phyloP scores from a whole-genome alignment of 1,140 invertebrate genomes.

The Myzus persicae region DNA sequence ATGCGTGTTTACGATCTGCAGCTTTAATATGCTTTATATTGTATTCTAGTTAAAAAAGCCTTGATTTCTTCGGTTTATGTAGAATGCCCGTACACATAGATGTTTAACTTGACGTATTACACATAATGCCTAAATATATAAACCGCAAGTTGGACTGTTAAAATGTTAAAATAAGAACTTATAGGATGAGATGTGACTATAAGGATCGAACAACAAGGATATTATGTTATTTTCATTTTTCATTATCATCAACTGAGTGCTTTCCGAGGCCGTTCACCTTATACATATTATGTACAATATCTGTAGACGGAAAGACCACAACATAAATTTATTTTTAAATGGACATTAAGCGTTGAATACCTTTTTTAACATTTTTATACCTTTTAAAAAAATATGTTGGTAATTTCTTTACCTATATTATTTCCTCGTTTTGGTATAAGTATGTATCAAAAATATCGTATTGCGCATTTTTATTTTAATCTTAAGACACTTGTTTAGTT shows the following conservation, averaged over 20 bases:
- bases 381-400: neutral
- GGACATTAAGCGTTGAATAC: neutral
- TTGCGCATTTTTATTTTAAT: neutral
- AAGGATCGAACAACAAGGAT: constrained; percentile 24
- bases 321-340: constrained; percentile 23
- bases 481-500: neutral
- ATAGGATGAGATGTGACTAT: neutral
- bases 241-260: neutral
- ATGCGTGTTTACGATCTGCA: neutral
- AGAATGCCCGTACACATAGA: neutral
- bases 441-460: neutral
- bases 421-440: neutral
- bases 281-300: neutral
- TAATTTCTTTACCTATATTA: neutral
- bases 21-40: neutral
- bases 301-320: neutral
- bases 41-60: neutral
- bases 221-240: neutral
- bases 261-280: neutral
- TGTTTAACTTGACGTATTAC: neutral
- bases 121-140: neutral
- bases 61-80: neutral
- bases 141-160: neutral
- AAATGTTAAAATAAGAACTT: neutral
- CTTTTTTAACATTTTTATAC: neutral